Percentiles rank a stretch among this genome's conserved stretches.
phyloP scores from a whole-genome alignment of 2,113 vertebrate genomes.

The Pterocles burchelli region DNA sequence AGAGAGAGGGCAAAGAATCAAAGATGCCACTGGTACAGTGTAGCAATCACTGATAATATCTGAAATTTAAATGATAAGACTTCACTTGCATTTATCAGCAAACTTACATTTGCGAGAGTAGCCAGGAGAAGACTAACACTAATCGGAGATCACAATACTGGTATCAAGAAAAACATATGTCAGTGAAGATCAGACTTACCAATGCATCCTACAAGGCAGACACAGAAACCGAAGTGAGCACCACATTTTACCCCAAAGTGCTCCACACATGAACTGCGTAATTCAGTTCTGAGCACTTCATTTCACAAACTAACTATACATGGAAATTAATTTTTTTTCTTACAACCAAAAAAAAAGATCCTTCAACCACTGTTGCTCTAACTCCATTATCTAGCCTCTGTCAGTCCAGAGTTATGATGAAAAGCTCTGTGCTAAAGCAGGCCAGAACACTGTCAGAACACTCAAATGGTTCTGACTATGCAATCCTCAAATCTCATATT shows the following conservation, averaged over 20 bases:
- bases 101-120: not conserved
- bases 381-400: not conserved
- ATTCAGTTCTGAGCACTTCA: not conserved
- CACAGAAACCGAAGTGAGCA: not conserved
- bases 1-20: not conserved
- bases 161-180: not conserved
- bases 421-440: not conserved
- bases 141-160: not conserved
- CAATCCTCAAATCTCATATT: not conserved
- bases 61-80: not conserved
- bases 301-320: not conserved
- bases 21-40: not conserved
- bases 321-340: not conserved
- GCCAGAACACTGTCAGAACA: not conserved
- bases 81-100: not conserved
- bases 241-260: not conserved
- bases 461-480: not conserved
- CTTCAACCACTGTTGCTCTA: not conserved
- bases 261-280: fast-evolving
- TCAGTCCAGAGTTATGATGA: not conserved
- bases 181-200: not conserved
- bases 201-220: not conserved
- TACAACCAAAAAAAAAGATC: not conserved
- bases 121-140: not conserved
- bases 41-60: not conserved